Conservation (phyloP, 2,113 vertebrate species). For the Elephas maximus region DNA sequence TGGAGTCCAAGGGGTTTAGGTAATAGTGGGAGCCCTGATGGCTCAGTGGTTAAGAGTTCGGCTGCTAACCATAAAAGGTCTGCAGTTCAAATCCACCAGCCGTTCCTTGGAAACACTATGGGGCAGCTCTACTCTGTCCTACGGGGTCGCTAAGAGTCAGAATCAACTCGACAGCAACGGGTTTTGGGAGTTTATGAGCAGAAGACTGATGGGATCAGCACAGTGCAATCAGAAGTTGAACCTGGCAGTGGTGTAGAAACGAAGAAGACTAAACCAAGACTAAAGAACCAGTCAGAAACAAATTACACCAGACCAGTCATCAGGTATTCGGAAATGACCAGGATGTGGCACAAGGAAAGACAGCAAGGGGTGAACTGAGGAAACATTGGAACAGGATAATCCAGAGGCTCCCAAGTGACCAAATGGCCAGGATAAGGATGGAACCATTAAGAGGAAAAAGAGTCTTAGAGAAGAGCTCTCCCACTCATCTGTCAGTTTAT, state of each 20-base stretch:
- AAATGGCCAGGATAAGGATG: neutral
- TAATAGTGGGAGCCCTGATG: neutral
- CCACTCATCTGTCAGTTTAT: too few species aligned
- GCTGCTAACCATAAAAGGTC: too few species aligned
- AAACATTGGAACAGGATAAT: neutral
- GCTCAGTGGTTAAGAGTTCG: too few species aligned
- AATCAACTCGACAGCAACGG: too few species aligned
- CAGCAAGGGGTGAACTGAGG: neutral
- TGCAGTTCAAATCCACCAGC: too few species aligned
- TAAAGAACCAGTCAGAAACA: neutral
- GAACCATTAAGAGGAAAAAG: neutral
- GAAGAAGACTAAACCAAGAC: neutral
- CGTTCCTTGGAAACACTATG: too few species aligned
- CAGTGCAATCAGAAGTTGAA: neutral
- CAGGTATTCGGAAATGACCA: neutral
- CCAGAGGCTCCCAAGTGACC: neutral
- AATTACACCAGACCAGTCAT: neutral
- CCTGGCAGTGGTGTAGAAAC: neutral
- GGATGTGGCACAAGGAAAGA: slow-evolving; percentile 1
- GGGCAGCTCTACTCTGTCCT: too few species aligned
- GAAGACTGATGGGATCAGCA: neutral
- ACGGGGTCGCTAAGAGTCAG: too few species aligned
- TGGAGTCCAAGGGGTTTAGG: neutral
- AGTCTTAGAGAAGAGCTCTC: neutral
- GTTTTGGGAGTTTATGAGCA: neutral